Base-by-base conservation (phyloP, 2,888 invertebrate species). In the Megastigmus dorsalis region DNA sequence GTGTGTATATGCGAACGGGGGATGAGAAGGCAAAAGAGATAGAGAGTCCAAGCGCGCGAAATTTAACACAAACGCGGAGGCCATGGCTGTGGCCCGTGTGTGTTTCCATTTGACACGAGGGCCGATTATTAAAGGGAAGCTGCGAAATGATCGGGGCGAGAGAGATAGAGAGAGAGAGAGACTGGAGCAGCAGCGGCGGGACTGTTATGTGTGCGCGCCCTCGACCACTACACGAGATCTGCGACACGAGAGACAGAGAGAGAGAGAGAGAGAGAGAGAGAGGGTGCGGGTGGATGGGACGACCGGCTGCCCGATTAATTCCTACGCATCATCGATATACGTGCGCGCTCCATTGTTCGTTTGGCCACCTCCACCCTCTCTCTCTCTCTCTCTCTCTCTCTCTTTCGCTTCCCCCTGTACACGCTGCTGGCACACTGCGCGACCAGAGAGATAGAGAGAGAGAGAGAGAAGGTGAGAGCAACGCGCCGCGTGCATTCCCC, bases 121-220 rank as follows among this genome's bases (percentile, higher is more conserved):
- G 72, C 74, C 79, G 77, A 80, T 80, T 80, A 82, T 80, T 79
- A 80, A 79, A 80, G 76, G 59, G 79, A 80, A 77, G 75, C 50
- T 63, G 54, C 59, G 63, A 69, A 70, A 70, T 60, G 70, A 48
- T 38, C 69, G 65, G 52, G 55, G 59, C 45, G 54, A 38, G 68
- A 41, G 50, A 13, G 9, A 10, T 26, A 43, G n/a, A 20, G 5
- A 45, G 23, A 20, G 48, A 13, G 7, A 23, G 23, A 13, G n/a
- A 13, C 28, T 52, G 13, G 52, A 26, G n/a, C 28, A 30, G n/a
- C n/a, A n/a, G n/a, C n/a, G 30, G 6, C 7, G 28, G 28, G 50
- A n/a, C n/a, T n/a, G n/a, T n/a, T n/a, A n/a, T n/a, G n/a, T n/a
- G 50, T 18, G 45, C 18, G 60, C 18, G 60, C 30, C 20, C 13